phyloP scores from a whole-genome alignment of 1,140 invertebrate genomes.

The Drosophila santomea region DNA sequence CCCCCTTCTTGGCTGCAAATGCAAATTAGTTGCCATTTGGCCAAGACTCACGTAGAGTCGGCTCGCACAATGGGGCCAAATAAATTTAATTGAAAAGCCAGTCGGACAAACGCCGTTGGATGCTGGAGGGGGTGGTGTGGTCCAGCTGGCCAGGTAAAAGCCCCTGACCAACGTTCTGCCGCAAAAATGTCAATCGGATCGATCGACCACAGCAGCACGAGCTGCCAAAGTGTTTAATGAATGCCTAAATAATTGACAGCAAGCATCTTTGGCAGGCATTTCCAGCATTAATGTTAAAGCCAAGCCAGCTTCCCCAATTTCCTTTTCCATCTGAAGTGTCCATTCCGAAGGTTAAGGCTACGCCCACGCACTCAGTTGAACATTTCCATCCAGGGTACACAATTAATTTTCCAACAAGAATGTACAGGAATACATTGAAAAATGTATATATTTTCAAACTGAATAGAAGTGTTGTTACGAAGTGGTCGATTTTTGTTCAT shows the following conservation, averaged over 20 bases:
- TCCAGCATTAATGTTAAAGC: conserved; percentile 13
- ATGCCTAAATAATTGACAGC: conserved; percentile 72
- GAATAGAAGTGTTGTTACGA: not conserved
- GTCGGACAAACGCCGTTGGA: not conserved
- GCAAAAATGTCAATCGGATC: conserved; percentile 56
- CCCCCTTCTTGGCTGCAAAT: conserved; percentile 39
- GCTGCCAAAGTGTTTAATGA: conserved; percentile 66
- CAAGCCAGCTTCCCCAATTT: not conserved
- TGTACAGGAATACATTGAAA: not conserved
- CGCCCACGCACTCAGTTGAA: conserved; percentile 31
- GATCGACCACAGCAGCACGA: conserved; percentile 21
- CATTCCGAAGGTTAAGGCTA: conserved; percentile 46
- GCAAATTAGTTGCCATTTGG: conserved; percentile 75
- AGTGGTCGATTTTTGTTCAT: not conserved
- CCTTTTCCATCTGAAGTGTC: conserved; percentile 20
- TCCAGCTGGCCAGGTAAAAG: conserved; percentile 7
- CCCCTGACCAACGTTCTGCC: not conserved
- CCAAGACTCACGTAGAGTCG: conserved; percentile 44
- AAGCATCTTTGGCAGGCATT: conserved; percentile 32
- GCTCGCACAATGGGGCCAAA: conserved; percentile 38
- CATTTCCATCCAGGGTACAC: conserved; percentile 17
- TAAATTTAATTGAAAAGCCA: conserved; percentile 62
- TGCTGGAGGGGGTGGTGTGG: not conserved
- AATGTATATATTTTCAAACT: not conserved
- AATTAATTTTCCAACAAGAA: conserved; percentile 26